Evolutionary conservation across 2,797 vertebrate species (phyloP).

Genomic region (Poecilia wingei): DNA sequence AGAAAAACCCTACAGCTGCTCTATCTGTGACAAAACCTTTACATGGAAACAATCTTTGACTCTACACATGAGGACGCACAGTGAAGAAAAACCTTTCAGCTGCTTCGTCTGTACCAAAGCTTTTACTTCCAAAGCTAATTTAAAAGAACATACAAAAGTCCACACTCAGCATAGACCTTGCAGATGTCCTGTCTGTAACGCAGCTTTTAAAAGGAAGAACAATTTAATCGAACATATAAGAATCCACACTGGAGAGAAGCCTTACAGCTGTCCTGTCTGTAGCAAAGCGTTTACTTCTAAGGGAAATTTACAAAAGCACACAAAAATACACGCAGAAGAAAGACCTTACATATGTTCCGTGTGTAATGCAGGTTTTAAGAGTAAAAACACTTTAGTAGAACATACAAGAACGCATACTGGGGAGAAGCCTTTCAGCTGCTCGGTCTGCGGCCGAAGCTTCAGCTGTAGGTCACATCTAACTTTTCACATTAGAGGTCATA

Average conservation of each 20-base stretch:
- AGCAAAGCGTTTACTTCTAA: conserved; percentile 6
- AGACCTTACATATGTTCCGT: conserved; percentile 3
- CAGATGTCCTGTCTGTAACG: conserved; percentile 1
- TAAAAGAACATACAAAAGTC: neutral
- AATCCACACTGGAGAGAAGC: neutral
- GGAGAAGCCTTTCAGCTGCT: conserved; percentile 9
- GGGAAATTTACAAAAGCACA: neutral
- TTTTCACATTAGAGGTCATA: conserved; percentile 2
- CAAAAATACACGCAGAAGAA: conserved; percentile 1
- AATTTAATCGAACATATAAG: neutral
- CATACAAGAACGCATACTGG: conserved; percentile 15
- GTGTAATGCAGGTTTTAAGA: conserved; percentile 13
- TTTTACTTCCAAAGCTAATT: neutral
- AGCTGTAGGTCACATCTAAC: neutral
- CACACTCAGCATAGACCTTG: neutral
- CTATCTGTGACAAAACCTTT: neutral
- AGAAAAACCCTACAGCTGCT: conserved; percentile 2
- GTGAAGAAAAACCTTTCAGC: conserved; percentile 5
- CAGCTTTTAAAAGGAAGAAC: neutral
- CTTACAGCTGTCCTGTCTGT: conserved; percentile 8
- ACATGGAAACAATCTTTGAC: neutral
- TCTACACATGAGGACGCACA: conserved; percentile 2
- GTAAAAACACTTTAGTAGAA: conserved; percentile 9
- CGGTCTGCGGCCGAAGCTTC: neutral
- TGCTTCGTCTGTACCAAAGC: neutral